Conservation (phyloP, 2,888 invertebrate genomes). For the Ceramica pisi region DNA sequence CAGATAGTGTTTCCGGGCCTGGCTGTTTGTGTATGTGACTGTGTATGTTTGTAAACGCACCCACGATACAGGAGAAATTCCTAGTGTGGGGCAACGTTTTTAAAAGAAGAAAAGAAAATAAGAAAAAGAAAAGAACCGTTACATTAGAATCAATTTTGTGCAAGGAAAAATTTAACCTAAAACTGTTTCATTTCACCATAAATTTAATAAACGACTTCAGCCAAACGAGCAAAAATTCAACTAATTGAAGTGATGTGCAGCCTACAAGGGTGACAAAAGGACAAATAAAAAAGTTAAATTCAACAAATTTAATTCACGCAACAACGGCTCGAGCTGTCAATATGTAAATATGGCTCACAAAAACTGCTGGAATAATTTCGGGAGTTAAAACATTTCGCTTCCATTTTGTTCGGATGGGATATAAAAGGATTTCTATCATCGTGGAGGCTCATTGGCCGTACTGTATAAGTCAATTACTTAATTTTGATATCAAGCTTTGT, state of each 20-base stretch:
- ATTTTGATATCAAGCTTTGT: background rate
- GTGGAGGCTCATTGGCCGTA: background rate
- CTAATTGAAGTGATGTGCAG: slow-evolving; percentile 19
- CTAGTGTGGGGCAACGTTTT: no score
- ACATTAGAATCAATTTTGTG: background rate
- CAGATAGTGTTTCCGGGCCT: no score
- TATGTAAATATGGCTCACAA: slow-evolving; percentile 61
- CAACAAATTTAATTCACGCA: slow-evolving; percentile 57
- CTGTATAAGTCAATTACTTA: background rate
- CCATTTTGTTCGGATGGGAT: slow-evolving; percentile 28
- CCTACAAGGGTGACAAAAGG: slow-evolving; percentile 22
- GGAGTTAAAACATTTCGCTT: slow-evolving; percentile 42
- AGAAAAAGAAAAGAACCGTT: no score
- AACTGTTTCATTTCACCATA: background rate
- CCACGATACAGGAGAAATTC: no score
- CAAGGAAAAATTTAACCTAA: background rate
- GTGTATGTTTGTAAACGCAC: no score
- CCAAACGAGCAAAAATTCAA: slow-evolving; percentile 16
- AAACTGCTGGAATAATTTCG: slow-evolving; percentile 47
- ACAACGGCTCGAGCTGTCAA: slow-evolving; percentile 53
- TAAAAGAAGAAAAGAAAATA: no score
- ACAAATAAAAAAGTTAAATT: slow-evolving; percentile 46
- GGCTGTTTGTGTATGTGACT: no score
- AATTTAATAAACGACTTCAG: background rate
- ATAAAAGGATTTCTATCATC: slow-evolving; percentile 38